These are phyloP conservation scores for Noctua janthe DNA, from an alignment of 2,888 invertebrate genomes.

Conservation along the genomic window DNA sequence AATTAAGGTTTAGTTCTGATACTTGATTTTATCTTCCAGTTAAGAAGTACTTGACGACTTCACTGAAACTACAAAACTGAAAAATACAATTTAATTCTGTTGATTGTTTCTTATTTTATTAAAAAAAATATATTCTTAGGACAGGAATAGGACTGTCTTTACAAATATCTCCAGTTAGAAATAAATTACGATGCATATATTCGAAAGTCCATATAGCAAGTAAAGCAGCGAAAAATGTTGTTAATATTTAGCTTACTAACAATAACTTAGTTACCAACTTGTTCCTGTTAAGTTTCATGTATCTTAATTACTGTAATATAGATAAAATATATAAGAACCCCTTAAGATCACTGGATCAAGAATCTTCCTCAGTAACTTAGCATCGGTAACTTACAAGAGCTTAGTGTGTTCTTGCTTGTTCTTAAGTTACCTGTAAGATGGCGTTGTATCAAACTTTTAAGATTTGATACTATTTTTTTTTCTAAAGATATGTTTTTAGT, in stretches of 20 bases:
- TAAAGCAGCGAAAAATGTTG: neutral
- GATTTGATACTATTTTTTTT: neutral
- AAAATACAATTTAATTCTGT: neutral
- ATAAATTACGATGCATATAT: neutral
- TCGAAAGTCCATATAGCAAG: neutral
- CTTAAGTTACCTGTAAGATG: slow-evolving; percentile 44
- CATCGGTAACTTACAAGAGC: neutral
- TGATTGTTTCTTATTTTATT: neutral
- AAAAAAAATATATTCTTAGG: neutral
- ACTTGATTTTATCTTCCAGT: neutral
- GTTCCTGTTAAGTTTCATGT: neutral
- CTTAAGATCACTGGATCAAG: neutral
- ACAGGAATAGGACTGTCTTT: neutral
- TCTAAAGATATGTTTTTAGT: neutral
- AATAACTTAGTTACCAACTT: neutral
- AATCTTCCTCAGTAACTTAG: slow-evolving; percentile 7
- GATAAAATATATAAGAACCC: neutral
- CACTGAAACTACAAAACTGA: neutral
- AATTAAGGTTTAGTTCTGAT: neutral
- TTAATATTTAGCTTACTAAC: neutral
- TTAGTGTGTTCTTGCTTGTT: slow-evolving; percentile 42
- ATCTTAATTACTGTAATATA: neutral
- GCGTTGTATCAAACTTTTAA: slow-evolving; percentile 37
- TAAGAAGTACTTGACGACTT: neutral
- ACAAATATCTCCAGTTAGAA: neutral